A percentile compares a stretch with the other conserved stretches of the same genome.
These are phyloP conservation scores for Campylomormyrus numenius DNA, from an alignment of 2,113 vertebrate genomes.

Conservation along the genomic window DNA sequence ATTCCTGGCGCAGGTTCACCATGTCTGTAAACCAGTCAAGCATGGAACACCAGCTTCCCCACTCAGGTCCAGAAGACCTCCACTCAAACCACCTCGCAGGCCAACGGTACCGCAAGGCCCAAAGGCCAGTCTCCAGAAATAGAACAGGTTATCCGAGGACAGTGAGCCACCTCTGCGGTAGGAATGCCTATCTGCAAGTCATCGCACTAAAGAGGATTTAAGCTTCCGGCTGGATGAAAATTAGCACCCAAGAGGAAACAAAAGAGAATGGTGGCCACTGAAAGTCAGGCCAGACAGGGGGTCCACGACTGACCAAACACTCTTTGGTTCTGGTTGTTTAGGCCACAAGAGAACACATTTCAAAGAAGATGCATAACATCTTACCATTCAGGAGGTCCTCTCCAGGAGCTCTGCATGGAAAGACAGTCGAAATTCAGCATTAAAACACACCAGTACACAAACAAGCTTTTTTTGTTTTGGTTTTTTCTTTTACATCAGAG, in stretches of 20 bases:
- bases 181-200: neutral
- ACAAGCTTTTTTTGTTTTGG: neutral
- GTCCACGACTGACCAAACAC: neutral
- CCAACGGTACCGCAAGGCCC: neutral
- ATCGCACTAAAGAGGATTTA: neutral
- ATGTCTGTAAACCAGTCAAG: neutral
- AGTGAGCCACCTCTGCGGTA: neutral
- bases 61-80: neutral
- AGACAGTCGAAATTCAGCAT: neutral
- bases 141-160: neutral
- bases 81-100: neutral
- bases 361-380: neutral
- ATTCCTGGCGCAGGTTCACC: neutral
- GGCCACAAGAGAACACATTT: neutral
- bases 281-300: neutral
- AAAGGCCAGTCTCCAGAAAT: neutral
- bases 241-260: neutral
- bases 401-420: constrained; percentile 43
- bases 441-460: neutral
- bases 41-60: neutral
- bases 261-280: neutral
- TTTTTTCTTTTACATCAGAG: neutral
- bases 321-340: neutral
- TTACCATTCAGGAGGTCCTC: constrained; percentile 55
- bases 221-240: neutral